Evolutionary conservation across 2,113 vertebrate species (phyloP).

Genomic region (Myanophis thanlyinensis): DNA sequence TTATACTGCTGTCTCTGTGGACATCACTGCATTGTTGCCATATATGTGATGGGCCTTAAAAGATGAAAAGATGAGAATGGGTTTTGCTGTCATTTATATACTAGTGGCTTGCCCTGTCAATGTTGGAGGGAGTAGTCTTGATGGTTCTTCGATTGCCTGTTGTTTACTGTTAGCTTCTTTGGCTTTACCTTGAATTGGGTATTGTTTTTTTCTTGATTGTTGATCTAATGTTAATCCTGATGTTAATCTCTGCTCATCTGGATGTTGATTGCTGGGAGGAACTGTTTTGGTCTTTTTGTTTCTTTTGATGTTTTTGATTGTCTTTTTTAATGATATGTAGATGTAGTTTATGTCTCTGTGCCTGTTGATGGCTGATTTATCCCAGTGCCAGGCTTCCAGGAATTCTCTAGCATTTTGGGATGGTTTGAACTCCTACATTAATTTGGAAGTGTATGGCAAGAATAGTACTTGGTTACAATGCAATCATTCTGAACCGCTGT

Average conservation of each 20-base stretch:
- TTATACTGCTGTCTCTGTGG: background rate
- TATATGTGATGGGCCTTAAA: background rate
- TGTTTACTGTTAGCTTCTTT: background rate
- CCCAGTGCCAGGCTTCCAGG: background rate
- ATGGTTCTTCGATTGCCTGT: background rate
- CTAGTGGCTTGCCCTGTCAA: background rate
- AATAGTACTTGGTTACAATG: background rate
- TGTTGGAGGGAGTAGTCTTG: background rate
- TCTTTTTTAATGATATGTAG: background rate
- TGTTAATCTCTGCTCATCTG: background rate
- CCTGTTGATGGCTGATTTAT: background rate
- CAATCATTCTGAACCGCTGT: background rate
- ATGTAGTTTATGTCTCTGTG: background rate
- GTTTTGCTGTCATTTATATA: background rate
- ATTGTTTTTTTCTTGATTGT: no score
- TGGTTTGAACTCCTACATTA: background rate
- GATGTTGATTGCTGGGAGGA: background rate
- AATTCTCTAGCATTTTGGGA: background rate
- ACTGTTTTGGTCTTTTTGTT: background rate
- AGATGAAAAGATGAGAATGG: background rate
- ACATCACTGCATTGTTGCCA: background rate
- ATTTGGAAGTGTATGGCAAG: background rate
- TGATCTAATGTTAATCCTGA: background rate
- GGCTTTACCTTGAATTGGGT: background rate
- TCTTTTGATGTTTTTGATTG: background rate